Percentiles rank a stretch among this genome's conserved stretches.
Evolutionary conservation across 2,888 invertebrate species (phyloP).

Genomic region (Eristalis pertinax): DNA sequence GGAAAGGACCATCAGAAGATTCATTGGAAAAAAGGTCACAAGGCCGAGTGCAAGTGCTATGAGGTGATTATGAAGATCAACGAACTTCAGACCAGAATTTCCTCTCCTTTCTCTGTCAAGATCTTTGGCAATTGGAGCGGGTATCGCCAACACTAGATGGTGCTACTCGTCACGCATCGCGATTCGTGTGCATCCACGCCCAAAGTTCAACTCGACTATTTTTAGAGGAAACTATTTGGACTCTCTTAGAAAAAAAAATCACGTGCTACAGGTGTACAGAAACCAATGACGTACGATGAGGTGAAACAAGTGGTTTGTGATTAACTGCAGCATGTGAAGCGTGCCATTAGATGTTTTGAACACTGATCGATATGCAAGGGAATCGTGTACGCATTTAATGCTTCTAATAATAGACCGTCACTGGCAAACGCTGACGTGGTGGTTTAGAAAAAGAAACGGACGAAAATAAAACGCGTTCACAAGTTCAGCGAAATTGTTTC

Average conservation of each 20-base stretch:
- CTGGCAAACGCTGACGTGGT: background rate
- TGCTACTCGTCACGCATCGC: background rate
- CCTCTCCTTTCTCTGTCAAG: conserved; percentile 27
- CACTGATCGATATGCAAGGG: background rate
- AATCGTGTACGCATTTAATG: background rate
- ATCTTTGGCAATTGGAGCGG: background rate
- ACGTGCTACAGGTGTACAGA: conserved; percentile 28
- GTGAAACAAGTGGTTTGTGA: background rate
- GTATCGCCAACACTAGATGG: conserved; percentile 17
- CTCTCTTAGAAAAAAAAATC: conserved; percentile 32
- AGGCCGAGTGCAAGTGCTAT: conserved; percentile 83
- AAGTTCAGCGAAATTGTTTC: background rate
- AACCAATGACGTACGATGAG: background rate
- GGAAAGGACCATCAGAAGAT: conserved; percentile 87
- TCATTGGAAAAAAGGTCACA: conserved; percentile 88
- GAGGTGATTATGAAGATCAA: conserved; percentile 75
- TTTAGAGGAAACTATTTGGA: conserved; percentile 30
- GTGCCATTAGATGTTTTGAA: background rate
- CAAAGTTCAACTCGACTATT: conserved; percentile 17
- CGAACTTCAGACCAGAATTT: background rate
- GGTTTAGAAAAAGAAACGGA: background rate
- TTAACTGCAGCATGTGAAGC: background rate
- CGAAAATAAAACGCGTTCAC: background rate
- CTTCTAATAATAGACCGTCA: background rate
- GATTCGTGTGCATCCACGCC: background rate